Conservation (phyloP, 2,113 vertebrate species). For the Murina feae region DNA sequence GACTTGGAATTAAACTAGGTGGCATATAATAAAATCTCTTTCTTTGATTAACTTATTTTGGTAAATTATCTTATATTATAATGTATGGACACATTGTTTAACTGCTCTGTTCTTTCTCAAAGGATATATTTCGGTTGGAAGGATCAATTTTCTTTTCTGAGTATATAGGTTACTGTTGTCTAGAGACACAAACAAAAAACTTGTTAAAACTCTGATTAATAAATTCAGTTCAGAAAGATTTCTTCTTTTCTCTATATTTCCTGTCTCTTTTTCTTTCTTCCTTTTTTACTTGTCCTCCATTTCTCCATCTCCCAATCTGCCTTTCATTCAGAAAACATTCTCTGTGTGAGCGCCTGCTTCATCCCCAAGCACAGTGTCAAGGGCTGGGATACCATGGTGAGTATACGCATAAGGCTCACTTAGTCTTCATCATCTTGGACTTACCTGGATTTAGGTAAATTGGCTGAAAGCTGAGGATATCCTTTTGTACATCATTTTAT, state of each 20-base stretch:
- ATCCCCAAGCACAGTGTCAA: not conserved
- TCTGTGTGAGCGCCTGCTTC: not conserved
- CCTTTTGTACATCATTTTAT: not conserved
- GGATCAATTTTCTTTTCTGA: not conserved
- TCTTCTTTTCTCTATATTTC: not conserved
- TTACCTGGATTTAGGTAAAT: not conserved
- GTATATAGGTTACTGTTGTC: not conserved
- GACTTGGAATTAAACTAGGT: not conserved
- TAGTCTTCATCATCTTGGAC: not conserved
- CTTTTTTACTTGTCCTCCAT: not conserved
- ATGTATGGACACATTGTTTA: not conserved
- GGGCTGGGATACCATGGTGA: not conserved
- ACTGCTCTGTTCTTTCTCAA: not conserved
- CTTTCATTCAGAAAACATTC: not conserved
- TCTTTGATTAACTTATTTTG: not conserved
- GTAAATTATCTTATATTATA: not conserved
- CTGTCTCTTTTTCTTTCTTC: not conserved
- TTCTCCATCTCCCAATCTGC: not conserved
- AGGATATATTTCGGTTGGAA: not conserved
- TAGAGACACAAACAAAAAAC: not conserved
- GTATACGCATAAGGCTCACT: not conserved
- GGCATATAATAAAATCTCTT: not conserved
- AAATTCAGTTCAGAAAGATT: not conserved
- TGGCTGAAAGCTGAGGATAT: not conserved
- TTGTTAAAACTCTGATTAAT: not conserved